Conservation (phyloP, 2,888 invertebrate genomes). For the Xestobium rufovillosum region DNA sequence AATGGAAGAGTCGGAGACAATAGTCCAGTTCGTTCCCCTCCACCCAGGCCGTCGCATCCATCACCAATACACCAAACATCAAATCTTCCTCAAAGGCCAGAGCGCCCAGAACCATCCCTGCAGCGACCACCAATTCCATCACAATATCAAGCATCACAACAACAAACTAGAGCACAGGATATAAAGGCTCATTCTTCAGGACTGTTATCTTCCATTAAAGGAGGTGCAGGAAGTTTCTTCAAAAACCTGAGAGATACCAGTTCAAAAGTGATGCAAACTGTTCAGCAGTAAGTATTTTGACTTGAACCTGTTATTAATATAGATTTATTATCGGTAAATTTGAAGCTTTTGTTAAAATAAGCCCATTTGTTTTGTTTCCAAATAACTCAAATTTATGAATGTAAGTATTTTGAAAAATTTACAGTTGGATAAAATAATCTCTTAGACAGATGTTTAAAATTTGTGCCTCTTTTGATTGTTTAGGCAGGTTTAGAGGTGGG, state of each 20-base stretch:
- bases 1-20: constrained; percentile 28
- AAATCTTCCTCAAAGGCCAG: constrained; percentile 22
- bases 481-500: no score
- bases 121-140: constrained; percentile 39
- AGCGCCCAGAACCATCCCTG: constrained; percentile 25
- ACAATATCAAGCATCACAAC: constrained; percentile 30
- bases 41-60: constrained; percentile 31
- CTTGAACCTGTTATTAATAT: neutral
- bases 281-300: constrained; percentile 66
- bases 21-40: constrained; percentile 29
- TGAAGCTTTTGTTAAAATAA: no score
- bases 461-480: no score
- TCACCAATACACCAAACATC: constrained; percentile 28
- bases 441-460: no score
- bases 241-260: constrained; percentile 95
- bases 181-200: constrained; percentile 42
- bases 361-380: no score
- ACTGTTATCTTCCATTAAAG: constrained; percentile 78
- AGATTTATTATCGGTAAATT: no score
- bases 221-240: constrained; percentile 87
- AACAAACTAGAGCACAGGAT: constrained; percentile 34
- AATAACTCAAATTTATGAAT: no score
- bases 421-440: no score
- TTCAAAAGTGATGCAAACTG: constrained; percentile 93
- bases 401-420: no score